phyloP scores from a whole-genome alignment of 2,888 invertebrate species.

The Sinhomidia bicolor region DNA sequence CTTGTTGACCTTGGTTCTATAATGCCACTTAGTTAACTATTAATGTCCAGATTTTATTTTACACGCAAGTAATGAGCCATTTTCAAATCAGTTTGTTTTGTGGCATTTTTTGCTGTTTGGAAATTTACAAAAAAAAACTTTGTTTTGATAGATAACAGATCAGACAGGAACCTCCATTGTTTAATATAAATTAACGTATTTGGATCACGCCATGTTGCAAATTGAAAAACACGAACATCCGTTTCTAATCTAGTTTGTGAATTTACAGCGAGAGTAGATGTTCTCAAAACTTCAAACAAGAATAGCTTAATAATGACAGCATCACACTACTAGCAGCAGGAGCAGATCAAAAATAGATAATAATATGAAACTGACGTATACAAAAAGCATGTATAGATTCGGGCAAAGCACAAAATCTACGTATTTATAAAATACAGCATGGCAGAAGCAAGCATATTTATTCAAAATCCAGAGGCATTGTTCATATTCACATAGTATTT shows the following conservation, averaged over 20 bases:
- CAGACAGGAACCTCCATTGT: background rate
- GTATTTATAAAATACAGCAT: background rate
- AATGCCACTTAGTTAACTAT: constrained; percentile 19
- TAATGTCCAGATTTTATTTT: constrained; percentile 7
- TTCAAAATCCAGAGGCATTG: background rate
- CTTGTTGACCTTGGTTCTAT: constrained; percentile 32
- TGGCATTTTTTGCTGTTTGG: background rate
- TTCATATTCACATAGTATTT: background rate
- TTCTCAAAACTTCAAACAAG: too few relatives aligned
- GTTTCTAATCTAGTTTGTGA: background rate
- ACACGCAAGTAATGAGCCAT: background rate
- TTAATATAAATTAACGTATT: background rate
- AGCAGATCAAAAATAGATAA: background rate
- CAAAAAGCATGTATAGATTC: too few relatives aligned
- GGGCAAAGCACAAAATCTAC: too few relatives aligned
- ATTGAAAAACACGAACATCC: constrained; percentile 8
- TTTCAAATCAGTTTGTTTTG: background rate
- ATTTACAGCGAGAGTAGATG: too few relatives aligned
- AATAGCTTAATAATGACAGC: too few relatives aligned
- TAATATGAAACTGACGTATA: too few relatives aligned
- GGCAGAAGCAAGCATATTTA: background rate
- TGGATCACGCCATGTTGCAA: constrained; percentile 12
- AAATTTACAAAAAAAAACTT: background rate
- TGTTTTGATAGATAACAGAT: background rate
- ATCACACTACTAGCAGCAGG: too few relatives aligned